A percentile compares a stretch with the other conserved stretches of the same genome.
phyloP scores from a whole-genome alignment of 2,113 vertebrate genomes.

The Pteruthius melanotis region DNA sequence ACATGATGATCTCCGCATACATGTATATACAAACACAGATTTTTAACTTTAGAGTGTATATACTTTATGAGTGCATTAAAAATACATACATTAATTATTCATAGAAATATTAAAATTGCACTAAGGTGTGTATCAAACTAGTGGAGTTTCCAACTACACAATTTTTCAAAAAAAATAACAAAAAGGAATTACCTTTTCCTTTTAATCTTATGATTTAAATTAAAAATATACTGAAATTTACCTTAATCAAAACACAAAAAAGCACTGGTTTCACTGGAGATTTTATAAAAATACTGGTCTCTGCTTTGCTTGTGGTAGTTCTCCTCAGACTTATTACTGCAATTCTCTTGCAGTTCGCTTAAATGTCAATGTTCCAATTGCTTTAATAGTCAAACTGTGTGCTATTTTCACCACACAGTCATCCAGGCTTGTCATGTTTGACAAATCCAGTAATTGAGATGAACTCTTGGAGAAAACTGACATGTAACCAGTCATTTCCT shows the following conservation, averaged over 20 bases:
- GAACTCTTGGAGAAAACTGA: conserved; percentile 61
- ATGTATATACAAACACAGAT: neutral
- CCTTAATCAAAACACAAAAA: neutral
- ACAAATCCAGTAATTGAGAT: conserved; percentile 70
- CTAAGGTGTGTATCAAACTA: neutral
- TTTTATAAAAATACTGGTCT: neutral
- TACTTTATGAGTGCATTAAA: neutral
- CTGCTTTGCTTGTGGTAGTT: neutral
- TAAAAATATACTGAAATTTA: neutral
- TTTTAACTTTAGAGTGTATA: neutral
- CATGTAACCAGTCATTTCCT: conserved; percentile 61
- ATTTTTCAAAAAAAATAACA: neutral
- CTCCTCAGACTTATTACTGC: conserved; percentile 48
- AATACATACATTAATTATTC: neutral
- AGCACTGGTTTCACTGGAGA: neutral
- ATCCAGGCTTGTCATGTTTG: conserved; percentile 66
- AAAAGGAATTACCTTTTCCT: neutral
- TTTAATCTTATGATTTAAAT: neutral
- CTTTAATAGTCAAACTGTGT: conserved; percentile 69
- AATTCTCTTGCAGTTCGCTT: conserved; percentile 50
- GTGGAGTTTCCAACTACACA: neutral
- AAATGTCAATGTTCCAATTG: conserved; percentile 71
- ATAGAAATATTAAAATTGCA: neutral
- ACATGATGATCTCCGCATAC: neutral
- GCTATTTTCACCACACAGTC: conserved; percentile 62